Evolutionary conservation across 1,140 invertebrate genomes (phyloP).

Genomic region (Tetragnatha versicolor): DNA sequence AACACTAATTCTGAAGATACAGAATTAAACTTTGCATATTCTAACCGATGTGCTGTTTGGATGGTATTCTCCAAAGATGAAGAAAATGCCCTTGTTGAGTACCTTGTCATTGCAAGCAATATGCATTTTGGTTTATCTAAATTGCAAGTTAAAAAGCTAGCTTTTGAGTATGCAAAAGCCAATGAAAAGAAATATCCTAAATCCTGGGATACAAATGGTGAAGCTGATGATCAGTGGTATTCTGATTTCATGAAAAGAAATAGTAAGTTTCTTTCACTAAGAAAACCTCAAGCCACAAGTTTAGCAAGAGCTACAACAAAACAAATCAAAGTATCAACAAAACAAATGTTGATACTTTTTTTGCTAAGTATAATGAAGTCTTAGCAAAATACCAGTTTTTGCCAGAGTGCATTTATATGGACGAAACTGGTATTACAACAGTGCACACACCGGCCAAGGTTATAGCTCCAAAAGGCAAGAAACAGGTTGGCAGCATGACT

Average conservation of each 20-base stretch:
- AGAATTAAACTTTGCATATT: too few relatives aligned
- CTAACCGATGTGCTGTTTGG: slow-evolving; percentile 21
- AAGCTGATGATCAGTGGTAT: slow-evolving; percentile 18
- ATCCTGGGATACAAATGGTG: slow-evolving; percentile 14
- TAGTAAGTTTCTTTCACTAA: slow-evolving; percentile 19
- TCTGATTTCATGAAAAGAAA: slow-evolving; percentile 37
- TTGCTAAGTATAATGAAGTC: neutral
- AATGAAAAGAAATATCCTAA: slow-evolving; percentile 22
- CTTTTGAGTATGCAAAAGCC: slow-evolving; percentile 18
- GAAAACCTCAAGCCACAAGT: slow-evolving; percentile 7
- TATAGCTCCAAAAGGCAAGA: slow-evolving; percentile 62
- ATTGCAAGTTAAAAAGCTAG: slow-evolving; percentile 6
- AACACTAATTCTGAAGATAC: slow-evolving; percentile 1
- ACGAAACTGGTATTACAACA: slow-evolving; percentile 18
- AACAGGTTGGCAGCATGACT: slow-evolving; percentile 65
- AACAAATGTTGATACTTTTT: slow-evolving; percentile 16
- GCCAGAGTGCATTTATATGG: slow-evolving; percentile 10
- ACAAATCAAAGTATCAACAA: slow-evolving; percentile 18
- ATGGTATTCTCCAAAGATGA: slow-evolving; percentile 19
- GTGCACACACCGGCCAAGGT: slow-evolving; percentile 59
- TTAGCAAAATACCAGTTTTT: slow-evolving; percentile 5
- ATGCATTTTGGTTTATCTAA: slow-evolving; percentile 21
- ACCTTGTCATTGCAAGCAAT: slow-evolving; percentile 3
- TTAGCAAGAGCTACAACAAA: slow-evolving; percentile 27
- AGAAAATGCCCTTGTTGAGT: neutral